Conservation (phyloP, 2,888 invertebrate species). For the Conistra vaccinii region DNA sequence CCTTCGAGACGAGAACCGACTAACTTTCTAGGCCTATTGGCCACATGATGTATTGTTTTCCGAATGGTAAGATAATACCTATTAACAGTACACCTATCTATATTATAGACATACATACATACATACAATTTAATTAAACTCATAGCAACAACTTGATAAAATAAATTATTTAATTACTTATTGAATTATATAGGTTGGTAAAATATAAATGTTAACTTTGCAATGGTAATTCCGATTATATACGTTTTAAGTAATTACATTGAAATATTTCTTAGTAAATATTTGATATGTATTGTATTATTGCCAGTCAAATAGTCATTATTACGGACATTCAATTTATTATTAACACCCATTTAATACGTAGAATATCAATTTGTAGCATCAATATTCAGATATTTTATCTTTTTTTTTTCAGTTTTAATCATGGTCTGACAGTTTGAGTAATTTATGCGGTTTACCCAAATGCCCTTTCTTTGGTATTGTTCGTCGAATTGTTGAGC, state of each 20-base stretch:
- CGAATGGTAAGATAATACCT: background rate
- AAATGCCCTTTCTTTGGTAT: too few species aligned
- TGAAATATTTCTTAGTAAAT: background rate
- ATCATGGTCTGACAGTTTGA: too few species aligned
- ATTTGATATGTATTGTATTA: background rate
- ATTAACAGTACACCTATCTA: too few species aligned
- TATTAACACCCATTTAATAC: background rate
- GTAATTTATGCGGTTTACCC: too few species aligned
- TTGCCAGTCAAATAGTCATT: background rate
- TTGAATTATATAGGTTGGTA: background rate
- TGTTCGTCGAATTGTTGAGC: too few species aligned
- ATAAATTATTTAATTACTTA: too few species aligned
- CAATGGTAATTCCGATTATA: background rate
- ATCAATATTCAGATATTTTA: background rate
- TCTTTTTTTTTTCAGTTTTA: background rate
- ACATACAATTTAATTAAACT: too few species aligned
- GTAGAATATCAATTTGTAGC: background rate
- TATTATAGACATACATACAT: too few species aligned
- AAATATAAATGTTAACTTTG: background rate
- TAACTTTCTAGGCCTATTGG: slow-evolving; percentile 31
- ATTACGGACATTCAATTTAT: background rate
- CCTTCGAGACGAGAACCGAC: slow-evolving; percentile 19
- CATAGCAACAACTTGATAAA: too few species aligned
- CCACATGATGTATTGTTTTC: slow-evolving; percentile 40
- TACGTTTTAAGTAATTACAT: background rate